Evolutionary conservation across 2,797 vertebrate species (phyloP).

Genomic region (Gouania willdenowi): DNA sequence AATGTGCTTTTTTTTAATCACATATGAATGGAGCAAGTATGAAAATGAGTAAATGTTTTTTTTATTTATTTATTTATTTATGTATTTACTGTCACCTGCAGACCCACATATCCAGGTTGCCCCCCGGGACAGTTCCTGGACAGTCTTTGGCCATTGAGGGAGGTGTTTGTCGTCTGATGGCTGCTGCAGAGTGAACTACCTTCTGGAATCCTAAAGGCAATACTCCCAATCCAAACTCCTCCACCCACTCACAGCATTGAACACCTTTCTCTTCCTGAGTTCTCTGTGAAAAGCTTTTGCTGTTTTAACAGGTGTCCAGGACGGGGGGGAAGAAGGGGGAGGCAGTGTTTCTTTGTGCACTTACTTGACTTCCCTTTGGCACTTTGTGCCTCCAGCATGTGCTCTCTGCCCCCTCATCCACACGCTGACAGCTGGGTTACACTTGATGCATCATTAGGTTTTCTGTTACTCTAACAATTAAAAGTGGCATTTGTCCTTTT

Average conservation of each 20-base stretch:
- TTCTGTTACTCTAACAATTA: slow-evolving; percentile 7
- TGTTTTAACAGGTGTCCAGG: slow-evolving; percentile 72
- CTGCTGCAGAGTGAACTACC: slow-evolving; percentile 72
- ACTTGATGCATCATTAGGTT: slow-evolving; percentile 59
- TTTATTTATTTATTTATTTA: slow-evolving; percentile 17
- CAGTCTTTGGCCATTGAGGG: slow-evolving; percentile 98
- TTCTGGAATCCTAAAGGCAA: too few relatives aligned
- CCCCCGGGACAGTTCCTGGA: slow-evolving; percentile 93
- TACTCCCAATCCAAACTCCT: too few relatives aligned
- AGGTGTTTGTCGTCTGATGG: slow-evolving; percentile 91
- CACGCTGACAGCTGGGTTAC: slow-evolving; percentile 54
- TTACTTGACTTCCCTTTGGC: slow-evolving; percentile 58
- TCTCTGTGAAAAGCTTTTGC: slow-evolving; percentile 63
- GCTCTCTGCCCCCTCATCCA: slow-evolving; percentile 34
- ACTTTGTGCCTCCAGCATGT: slow-evolving; percentile 59
- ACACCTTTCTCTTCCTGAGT: slow-evolving; percentile 25
- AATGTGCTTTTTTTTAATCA: too few relatives aligned
- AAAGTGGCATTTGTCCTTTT: slow-evolving; percentile 49
- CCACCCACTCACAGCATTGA: too few relatives aligned
- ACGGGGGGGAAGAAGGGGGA: slow-evolving; percentile 42
- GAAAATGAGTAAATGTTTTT: too few relatives aligned
- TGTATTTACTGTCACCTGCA: slow-evolving; percentile 61
- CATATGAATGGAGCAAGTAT: too few relatives aligned
- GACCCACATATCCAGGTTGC: slow-evolving; percentile 98
- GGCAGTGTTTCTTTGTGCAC: slow-evolving; percentile 62